Percentiles rank a stretch among this genome's conserved stretches.
Evolutionary conservation across 2,888 invertebrate species (phyloP).

Genomic region (Drosophila mettleri): DNA sequence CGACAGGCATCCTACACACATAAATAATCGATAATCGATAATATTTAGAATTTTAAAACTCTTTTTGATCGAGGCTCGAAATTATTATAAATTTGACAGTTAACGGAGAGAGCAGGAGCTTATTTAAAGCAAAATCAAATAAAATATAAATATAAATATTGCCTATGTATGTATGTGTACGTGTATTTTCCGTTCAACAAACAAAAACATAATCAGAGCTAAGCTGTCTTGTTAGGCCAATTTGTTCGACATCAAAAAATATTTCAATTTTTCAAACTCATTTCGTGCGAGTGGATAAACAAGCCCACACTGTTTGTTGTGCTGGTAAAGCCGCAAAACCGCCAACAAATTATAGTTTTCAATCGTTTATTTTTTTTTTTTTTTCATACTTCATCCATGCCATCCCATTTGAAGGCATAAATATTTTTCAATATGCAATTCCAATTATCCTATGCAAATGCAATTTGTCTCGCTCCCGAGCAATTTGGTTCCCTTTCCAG

Average conservation of each 20-base stretch:
- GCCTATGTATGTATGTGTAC: too few relatives aligned
- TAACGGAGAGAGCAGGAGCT: neutral
- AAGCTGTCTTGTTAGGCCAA: slow-evolving; percentile 8
- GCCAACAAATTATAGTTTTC: slow-evolving; percentile 72
- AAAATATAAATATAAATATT: neutral
- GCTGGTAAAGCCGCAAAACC: slow-evolving; percentile 49
- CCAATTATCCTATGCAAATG: slow-evolving; percentile 79
- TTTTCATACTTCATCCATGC: neutral
- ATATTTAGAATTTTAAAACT: neutral
- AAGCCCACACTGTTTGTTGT: slow-evolving; percentile 36
- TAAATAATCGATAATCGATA: neutral
- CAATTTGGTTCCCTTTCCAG: slow-evolving; percentile 56
- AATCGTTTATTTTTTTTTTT: slow-evolving; percentile 31
- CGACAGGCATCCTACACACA: slow-evolving; percentile 56
- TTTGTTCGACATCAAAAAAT: slow-evolving; percentile 9
- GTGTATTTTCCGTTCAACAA: neutral
- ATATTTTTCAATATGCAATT: slow-evolving; percentile 73
- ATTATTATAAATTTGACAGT: slow-evolving; percentile 23
- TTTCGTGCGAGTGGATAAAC: slow-evolving; percentile 36
- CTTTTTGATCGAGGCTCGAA: slow-evolving; percentile 1
- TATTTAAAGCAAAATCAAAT: neutral
- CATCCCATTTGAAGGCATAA: slow-evolving; percentile 46
- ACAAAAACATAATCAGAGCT: slow-evolving; percentile 1
- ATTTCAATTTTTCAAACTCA: slow-evolving; percentile 26
- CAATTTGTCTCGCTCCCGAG: slow-evolving; percentile 74